phyloP scores from a whole-genome alignment of 2,797 vertebrate species.

The Echeneis naucrates region DNA sequence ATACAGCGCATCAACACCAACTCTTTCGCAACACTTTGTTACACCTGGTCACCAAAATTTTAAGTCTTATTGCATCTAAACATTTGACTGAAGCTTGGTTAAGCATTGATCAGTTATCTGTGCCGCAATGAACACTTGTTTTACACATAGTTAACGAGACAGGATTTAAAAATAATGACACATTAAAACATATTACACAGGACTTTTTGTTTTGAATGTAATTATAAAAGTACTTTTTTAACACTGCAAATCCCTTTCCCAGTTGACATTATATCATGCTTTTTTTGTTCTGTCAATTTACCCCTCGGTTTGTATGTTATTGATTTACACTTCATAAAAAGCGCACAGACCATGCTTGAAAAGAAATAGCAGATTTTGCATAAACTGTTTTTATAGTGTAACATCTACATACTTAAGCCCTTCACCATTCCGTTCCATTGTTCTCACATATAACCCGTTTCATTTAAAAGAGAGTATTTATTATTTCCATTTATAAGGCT shows the following conservation, averaged over 20 bases:
- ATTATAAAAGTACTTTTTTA: constrained; percentile 10
- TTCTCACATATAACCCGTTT: neutral
- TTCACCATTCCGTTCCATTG: too few relatives aligned
- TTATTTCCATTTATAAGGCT: neutral
- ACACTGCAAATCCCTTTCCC: neutral
- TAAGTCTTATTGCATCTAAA: neutral
- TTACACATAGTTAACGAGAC: too few relatives aligned
- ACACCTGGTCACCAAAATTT: neutral
- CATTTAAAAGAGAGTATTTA: neutral
- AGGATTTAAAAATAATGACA: too few relatives aligned
- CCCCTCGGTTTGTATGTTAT: neutral
- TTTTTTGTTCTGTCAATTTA: neutral
- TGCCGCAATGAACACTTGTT: neutral
- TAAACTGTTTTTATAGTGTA: neutral
- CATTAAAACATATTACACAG: too few relatives aligned
- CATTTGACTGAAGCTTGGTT: neutral
- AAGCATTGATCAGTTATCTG: neutral
- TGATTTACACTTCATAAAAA: neutral
- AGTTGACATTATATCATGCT: neutral
- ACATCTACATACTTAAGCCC: neutral
- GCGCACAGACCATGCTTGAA: neutral
- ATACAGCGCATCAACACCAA: neutral
- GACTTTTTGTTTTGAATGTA: neutral
- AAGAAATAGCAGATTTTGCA: neutral
- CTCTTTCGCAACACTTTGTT: neutral